Conservation (phyloP, 2,888 invertebrate genomes). For the Epistrophella euchroma region DNA sequence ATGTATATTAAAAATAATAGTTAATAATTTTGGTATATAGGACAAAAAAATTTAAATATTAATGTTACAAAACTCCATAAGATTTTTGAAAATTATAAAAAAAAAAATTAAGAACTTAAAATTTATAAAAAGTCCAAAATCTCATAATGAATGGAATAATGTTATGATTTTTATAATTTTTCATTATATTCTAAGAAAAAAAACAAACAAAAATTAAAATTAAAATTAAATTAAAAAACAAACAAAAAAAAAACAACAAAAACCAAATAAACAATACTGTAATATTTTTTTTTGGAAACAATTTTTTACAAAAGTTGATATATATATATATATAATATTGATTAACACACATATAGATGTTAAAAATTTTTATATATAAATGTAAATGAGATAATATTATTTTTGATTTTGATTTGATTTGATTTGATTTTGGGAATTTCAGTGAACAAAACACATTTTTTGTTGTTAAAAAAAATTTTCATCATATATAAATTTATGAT, state of each 20-base stretch:
- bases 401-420: constrained; percentile 23
- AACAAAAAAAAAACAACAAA: constrained; percentile 35
- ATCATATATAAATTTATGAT: constrained; percentile 41
- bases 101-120: constrained; percentile 54
- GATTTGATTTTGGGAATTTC: constrained; percentile 59
- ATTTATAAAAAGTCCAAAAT: constrained; percentile 59
- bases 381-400: constrained; percentile 68
- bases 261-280: constrained; percentile 45
- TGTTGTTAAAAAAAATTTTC: constrained; percentile 45
- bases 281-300: constrained; percentile 58
- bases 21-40: constrained; percentile 55
- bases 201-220: constrained; percentile 38
- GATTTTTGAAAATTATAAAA: constrained; percentile 2
- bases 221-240: neutral
- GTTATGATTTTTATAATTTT: constrained; percentile 17
- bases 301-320: constrained; percentile 74
- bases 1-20: constrained; percentile 50
- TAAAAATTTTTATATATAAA: constrained; percentile 67
- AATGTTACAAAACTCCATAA: constrained; percentile 70
- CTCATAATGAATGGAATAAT: constrained; percentile 56
- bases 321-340: constrained; percentile 47
- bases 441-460: constrained; percentile 76
- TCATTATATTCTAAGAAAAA: constrained; percentile 43
- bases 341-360: constrained; percentile 76
- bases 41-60: constrained; percentile 63